These are phyloP conservation scores for Escarpia spicata DNA, from an alignment of 2,888 invertebrate genomes.

Conservation along the genomic window DNA sequence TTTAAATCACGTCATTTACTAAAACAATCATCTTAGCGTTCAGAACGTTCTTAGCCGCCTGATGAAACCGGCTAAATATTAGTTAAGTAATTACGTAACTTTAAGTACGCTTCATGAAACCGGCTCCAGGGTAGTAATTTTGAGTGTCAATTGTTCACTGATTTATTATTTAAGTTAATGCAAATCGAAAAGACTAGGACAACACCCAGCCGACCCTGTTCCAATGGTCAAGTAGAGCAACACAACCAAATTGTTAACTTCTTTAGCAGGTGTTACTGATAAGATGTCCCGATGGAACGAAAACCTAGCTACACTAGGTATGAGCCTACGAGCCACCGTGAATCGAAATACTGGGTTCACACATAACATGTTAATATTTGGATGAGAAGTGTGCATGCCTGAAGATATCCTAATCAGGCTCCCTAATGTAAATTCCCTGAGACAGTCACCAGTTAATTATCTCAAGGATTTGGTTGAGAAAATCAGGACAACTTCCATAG, in stretches of 20 bases:
- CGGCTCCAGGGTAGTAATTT: slow-evolving; percentile 25
- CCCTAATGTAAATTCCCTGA: not conserved
- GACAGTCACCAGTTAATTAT: not conserved
- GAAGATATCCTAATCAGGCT: slow-evolving; percentile 34
- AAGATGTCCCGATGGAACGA: slow-evolving; percentile 42
- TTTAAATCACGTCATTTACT: too few species aligned
- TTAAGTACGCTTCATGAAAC: too few species aligned
- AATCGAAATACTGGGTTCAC: slow-evolving; percentile 38
- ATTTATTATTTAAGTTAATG: slow-evolving; percentile 23
- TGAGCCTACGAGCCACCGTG: slow-evolving; percentile 37
- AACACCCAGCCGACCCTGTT: slow-evolving; percentile 36
- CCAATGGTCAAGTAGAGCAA: slow-evolving; percentile 38
- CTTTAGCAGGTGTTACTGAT: slow-evolving; percentile 37
- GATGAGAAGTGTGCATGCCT: slow-evolving; percentile 39
- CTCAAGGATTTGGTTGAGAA: not conserved
- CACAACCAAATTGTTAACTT: slow-evolving; percentile 36
- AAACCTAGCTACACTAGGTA: slow-evolving; percentile 39
- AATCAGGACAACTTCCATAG: not conserved
- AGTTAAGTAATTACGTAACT: too few species aligned
- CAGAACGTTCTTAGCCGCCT: too few species aligned
- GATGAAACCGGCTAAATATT: too few species aligned
- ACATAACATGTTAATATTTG: slow-evolving; percentile 41
- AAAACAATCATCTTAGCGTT: too few species aligned
- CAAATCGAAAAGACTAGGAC: slow-evolving; percentile 23
- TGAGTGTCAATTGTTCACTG: slow-evolving; percentile 9